These are phyloP conservation scores for Rhagologus leucostigma DNA, from an alignment of 2,113 vertebrate species.

Conservation along the genomic window DNA sequence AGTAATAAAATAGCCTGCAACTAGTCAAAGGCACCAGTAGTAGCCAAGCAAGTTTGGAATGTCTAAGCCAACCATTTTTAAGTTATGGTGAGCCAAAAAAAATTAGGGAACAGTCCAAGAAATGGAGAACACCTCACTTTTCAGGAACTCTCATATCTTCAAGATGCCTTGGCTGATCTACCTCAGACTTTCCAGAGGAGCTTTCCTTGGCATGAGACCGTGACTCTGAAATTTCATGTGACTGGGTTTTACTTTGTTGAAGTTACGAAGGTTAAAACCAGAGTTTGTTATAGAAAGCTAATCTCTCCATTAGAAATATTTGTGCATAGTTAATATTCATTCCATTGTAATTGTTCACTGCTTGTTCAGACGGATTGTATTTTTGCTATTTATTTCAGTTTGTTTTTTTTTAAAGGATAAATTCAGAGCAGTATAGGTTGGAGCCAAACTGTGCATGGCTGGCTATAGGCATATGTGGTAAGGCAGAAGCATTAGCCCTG, in stretches of 20 bases:
- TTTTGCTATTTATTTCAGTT: not conserved
- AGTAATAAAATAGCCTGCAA: constrained; percentile 49
- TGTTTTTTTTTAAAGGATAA: not conserved
- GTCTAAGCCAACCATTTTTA: constrained; percentile 33
- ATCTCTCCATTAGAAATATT: constrained; percentile 34
- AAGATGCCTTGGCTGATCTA: constrained; percentile 34
- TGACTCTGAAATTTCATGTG: constrained; percentile 38
- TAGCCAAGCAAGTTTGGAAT: constrained; percentile 51
- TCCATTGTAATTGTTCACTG: not conserved
- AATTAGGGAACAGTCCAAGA: constrained; percentile 55
- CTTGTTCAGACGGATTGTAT: not conserved
- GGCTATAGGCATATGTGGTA: not conserved
- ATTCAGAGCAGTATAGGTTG: not conserved
- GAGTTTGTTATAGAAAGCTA: constrained; percentile 12
- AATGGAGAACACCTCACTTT: constrained; percentile 57
- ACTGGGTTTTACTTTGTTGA: constrained; percentile 31
- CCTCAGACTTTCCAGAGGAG: constrained; percentile 55
- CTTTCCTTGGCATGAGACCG: constrained; percentile 46
- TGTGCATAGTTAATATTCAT: not conserved
- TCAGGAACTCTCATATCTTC: constrained; percentile 54
- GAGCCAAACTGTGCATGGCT: not conserved
- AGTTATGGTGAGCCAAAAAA: constrained; percentile 42
- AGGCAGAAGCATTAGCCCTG: not conserved
- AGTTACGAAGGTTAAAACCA: not conserved
- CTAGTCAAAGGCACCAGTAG: constrained; percentile 33